Evolutionary conservation across 2,113 vertebrate genomes (phyloP).

Genomic region (Brachyhypopomus occidentalis): DNA sequence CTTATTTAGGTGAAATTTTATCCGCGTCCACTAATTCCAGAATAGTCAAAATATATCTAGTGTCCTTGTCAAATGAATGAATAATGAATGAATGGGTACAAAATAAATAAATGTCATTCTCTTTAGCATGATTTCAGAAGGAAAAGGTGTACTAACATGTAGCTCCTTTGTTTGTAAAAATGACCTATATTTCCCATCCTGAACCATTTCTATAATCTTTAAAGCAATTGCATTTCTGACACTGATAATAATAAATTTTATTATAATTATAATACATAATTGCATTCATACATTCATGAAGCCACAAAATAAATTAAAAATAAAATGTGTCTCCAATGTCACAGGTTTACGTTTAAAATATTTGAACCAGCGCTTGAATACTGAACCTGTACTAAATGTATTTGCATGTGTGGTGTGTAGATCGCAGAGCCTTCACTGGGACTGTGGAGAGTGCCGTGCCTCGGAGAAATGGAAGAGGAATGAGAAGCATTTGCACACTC

Average conservation of each 20-base stretch:
- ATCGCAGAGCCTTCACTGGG: conserved; percentile 4
- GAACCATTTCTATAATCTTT: no score
- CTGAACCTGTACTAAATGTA: neutral
- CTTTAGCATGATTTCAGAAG: neutral
- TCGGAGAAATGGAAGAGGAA: neutral
- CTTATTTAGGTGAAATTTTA: neutral
- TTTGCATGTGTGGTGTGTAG: neutral
- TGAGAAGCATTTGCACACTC: neutral
- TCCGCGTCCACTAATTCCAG: neutral
- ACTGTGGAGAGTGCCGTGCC: neutral
- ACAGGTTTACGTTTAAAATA: conserved; percentile 2
- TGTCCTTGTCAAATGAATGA: neutral
- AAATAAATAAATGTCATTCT: neutral
- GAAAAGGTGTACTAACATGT: no score
- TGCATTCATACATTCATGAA: no score
- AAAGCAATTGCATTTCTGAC: no score
- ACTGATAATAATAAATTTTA: no score
- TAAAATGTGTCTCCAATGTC: neutral
- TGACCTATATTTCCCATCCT: no score
- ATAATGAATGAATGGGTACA: neutral
- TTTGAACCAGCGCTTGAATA: neutral
- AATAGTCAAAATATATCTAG: neutral
- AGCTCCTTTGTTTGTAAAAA: no score
- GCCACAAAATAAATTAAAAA: neutral
- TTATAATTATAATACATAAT: no score